These are phyloP conservation scores for Eristalis tenax DNA, from an alignment of 2,888 invertebrate genomes.

Conservation along the genomic window DNA sequence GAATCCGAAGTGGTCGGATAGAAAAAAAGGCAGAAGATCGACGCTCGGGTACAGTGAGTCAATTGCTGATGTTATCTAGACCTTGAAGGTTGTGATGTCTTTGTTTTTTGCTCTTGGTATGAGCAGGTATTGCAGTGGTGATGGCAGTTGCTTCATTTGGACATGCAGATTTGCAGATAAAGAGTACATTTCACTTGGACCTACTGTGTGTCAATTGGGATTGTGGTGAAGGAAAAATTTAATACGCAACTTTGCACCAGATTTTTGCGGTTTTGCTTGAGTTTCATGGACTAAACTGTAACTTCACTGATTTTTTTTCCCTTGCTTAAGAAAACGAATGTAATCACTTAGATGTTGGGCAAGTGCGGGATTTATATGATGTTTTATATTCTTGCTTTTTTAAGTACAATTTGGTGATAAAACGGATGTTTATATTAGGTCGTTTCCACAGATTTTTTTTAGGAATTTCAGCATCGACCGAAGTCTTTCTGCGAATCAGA, in stretches of 20 bases:
- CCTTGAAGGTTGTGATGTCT: not conserved
- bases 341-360: too few species aligned
- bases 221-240: not conserved
- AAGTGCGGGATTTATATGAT: too few species aligned
- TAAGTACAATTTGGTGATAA: too few species aligned
- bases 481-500: too few species aligned
- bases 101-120: not conserved
- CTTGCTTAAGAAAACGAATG: too few species aligned
- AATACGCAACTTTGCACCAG: not conserved
- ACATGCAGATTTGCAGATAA: not conserved
- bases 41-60: conserved; percentile 33
- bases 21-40: not conserved
- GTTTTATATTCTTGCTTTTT: too few species aligned
- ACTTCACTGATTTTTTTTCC: too few species aligned
- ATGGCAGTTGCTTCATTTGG: not conserved
- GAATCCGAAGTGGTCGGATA: not conserved
- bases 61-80: conserved; percentile 4
- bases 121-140: not conserved
- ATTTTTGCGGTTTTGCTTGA: too few species aligned
- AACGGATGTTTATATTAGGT: too few species aligned
- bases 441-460: too few species aligned
- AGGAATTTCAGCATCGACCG: too few species aligned
- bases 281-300: too few species aligned
- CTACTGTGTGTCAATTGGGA: not conserved
- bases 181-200: not conserved